phyloP scores from a whole-genome alignment of 2,797 vertebrate species.

The Enteromius paludinosus region DNA sequence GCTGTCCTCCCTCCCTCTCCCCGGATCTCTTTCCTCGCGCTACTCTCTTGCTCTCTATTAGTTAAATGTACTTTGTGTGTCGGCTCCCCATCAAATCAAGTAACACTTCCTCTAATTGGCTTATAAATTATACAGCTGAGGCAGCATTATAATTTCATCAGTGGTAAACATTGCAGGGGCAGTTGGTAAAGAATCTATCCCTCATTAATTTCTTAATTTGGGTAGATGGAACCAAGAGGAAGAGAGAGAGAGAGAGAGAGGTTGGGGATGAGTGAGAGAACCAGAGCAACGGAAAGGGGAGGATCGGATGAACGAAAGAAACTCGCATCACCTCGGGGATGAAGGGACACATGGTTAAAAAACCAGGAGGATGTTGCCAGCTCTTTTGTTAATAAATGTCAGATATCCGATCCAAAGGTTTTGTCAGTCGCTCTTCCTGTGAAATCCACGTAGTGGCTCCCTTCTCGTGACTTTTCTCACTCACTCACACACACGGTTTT shows the following conservation, averaged over 20 bases:
- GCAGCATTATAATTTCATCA: conserved; percentile 99
- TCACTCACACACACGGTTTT: conserved; percentile 52
- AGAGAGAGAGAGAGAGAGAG: conserved; percentile 71
- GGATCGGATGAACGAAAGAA: conserved; percentile 72
- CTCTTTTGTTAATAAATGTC: conserved; percentile 88
- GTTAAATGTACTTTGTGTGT: conserved; percentile 99
- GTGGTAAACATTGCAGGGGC: conserved; percentile 98
- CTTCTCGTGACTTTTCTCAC: conserved; percentile 63
- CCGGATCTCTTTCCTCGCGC: conserved; percentile 59
- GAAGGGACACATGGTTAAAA: conserved; percentile 71
- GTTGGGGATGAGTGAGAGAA: conserved; percentile 58
- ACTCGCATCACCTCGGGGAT: conserved; percentile 76
- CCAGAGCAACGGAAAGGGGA: conserved; percentile 66
- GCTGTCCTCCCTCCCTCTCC: conserved; percentile 71
- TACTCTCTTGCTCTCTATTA: conserved; percentile 95
- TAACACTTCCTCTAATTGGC: conserved; percentile 99
- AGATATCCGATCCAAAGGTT: conserved; percentile 90
- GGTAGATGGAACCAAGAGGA: conserved; percentile 89
- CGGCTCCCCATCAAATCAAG: conserved; percentile 99
- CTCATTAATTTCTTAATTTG: conserved; percentile 99
- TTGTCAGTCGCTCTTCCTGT: conserved; percentile 83
- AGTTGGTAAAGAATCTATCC: conserved; percentile 91
- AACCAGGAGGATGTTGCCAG: conserved; percentile 79
- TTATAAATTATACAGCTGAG: conserved; percentile 99
- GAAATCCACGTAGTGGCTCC: conserved; percentile 66